Evolutionary conservation across 2,113 vertebrate genomes (phyloP), one percentile per base, ranked within the genome.

Genomic region (Nestor notabilis): DNA sequence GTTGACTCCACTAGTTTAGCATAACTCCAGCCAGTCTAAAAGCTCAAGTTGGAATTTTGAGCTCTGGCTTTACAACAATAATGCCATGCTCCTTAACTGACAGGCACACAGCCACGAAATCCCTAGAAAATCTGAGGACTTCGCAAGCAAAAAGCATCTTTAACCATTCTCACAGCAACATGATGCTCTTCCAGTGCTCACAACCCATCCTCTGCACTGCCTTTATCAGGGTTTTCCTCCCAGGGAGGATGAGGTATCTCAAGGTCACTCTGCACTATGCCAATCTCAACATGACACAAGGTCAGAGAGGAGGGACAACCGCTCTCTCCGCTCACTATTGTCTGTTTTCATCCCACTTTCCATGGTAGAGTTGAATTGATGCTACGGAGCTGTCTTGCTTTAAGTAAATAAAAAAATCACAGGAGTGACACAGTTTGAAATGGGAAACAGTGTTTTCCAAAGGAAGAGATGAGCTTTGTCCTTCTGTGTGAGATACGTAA

Each of bases 151-250:
- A 49, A 9, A 53, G n/a, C 23, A 3, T 44, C 46, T 60, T 37
- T 13, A 61, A n/a, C 29, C 37, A 13, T 19, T 25, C 47, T 35
- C 29, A 21, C 19, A 37, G 56, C 33, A 56, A 61, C 23, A 2
- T 0, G 5, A 5, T 1, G 2, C 79, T 47, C 8, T 9, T n/a
- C 31, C 56, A 53, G 19, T 0, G 0, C 68, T 43, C 12, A 7
- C 17, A 77, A 61, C 20, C 20, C 64, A 63, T 21, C 25, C 29
- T 27, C 41, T 35, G 21, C 35, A 6, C 5, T 29, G 35, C 52
- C 35, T 53, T 41, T 41, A 33, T 16, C 29, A 6, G 29, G 25
- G 21, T 11, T 63, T 56, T 72, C 35, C 70, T 70, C 49, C 10
- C n/a, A 7, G 10, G 27, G 44, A 58, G 18, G 6, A 52, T 10